Base-by-base conservation (phyloP, 2,888 invertebrate species). In the Plebejus melissa region DNA sequence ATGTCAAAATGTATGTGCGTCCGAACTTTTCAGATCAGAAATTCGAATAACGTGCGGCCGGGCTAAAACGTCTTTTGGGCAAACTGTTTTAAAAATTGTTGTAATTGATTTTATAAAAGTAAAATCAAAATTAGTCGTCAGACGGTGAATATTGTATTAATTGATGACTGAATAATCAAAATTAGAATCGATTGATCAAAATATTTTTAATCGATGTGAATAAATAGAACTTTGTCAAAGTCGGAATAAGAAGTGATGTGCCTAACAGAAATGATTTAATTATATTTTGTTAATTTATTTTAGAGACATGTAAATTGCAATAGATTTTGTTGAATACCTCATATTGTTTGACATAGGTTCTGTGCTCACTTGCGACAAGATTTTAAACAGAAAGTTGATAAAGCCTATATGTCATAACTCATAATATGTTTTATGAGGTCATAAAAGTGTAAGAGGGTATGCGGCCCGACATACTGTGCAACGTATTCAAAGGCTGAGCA, bases 231-330 rank as follows among this genome's bases (percentile, higher is more conserved):
- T 65, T 36, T 60, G 28, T 60, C 22, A 65, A 36, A 32, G 32
- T 65, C 65, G 16, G 65, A 65, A 65, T 78, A 76, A 76, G 74
- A 76, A 76, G 76, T 70, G 74, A 69, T 77, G 78, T 80, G 79
- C 80, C 77, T 80, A 77, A 71, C 76, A 75, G 74, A 78, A 69
- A 69, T 75, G 77, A 74, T 79, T 74, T 60, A 77, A 77, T 77
- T 76, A 65, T 75, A 22, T 22, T 22, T 38, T 60, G 74, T 77
- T 76, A 54, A 50, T 50, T 50, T 54, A 50, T 72, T 72, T 65
- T 65, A 65, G 65, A 36, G 16, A 65, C 32, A 13, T 32, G 4
- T 65, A 65, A 32, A 65, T 65, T 65, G 65, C 65, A 65, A 65
- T 65, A 65, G 32, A 65, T 65, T 9, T 65, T 32, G 32, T 65